Evolutionary conservation across 2,113 vertebrate species (phyloP).

Genomic region (Suricata suricatta): DNA sequence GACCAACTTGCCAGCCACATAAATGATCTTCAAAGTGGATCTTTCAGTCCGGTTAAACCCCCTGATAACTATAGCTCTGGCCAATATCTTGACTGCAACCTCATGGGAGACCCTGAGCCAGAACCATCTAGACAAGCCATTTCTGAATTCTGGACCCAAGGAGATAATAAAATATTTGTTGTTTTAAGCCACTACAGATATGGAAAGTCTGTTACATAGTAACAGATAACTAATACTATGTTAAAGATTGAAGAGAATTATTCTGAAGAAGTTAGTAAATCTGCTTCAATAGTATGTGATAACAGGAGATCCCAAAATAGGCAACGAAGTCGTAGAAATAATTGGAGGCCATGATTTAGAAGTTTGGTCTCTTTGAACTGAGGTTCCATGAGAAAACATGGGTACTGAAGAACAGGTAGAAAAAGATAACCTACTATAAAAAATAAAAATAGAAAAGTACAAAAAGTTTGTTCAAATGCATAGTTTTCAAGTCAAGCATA

Average conservation of each 20-base stretch:
- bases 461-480: neutral
- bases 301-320: neutral
- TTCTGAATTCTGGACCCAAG: neutral
- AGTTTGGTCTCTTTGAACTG: neutral
- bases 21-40: neutral
- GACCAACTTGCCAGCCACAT: neutral
- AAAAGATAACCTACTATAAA: neutral
- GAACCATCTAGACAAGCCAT: neutral
- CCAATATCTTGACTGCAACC: neutral
- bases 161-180: neutral
- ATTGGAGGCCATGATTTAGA: neutral
- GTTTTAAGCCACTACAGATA: neutral
- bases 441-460: neutral
- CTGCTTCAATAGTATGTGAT: neutral
- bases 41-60: neutral
- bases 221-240: neutral
- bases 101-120: neutral
- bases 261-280: neutral
- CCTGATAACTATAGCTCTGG: neutral
- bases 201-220: neutral
- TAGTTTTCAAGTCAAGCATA: neutral
- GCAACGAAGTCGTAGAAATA: neutral
- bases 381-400: neutral
- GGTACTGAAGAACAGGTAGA: neutral
- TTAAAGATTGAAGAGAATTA: neutral